phyloP scores from a whole-genome alignment of 2,797 vertebrate genomes.

The Gallinago nigripennis region DNA sequence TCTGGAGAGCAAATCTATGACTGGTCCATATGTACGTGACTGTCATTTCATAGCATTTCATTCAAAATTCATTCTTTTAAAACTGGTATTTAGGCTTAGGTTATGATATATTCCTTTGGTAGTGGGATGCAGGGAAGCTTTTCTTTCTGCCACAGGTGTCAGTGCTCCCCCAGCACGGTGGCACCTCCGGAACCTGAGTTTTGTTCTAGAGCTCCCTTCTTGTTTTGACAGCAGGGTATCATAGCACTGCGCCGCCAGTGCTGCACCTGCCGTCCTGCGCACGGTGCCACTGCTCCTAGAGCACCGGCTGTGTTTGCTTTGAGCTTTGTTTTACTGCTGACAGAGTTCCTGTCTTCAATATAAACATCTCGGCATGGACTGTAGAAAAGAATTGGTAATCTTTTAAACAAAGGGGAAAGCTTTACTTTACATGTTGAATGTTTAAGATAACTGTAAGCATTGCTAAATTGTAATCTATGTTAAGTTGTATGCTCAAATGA shows the following conservation, averaged over 20 bases:
- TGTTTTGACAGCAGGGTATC: background rate
- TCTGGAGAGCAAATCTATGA: background rate
- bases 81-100: background rate
- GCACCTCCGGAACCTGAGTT: background rate
- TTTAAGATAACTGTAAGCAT: constrained; percentile 22
- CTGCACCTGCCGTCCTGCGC: background rate
- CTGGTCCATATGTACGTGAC: background rate
- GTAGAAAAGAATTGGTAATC: background rate
- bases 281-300: background rate
- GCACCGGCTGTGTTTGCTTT: background rate
- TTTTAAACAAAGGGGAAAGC: background rate
- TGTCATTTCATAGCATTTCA: background rate
- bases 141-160: background rate
- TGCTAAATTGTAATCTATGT: background rate
- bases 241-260: background rate
- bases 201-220: background rate
- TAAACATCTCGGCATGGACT: background rate
- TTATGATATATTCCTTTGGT: background rate
- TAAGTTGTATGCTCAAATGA: background rate
- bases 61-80: background rate
- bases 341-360: background rate
- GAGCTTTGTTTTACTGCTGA: background rate
- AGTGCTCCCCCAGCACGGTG: rapidly evolving
- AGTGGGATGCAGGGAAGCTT: background rate
- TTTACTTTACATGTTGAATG: background rate